Percentiles rank a stretch among this genome's conserved stretches.
These are phyloP conservation scores for Siderastrea radians DNA, from an alignment of 92 coral and sea anemone genomes.

Conservation along the genomic window DNA sequence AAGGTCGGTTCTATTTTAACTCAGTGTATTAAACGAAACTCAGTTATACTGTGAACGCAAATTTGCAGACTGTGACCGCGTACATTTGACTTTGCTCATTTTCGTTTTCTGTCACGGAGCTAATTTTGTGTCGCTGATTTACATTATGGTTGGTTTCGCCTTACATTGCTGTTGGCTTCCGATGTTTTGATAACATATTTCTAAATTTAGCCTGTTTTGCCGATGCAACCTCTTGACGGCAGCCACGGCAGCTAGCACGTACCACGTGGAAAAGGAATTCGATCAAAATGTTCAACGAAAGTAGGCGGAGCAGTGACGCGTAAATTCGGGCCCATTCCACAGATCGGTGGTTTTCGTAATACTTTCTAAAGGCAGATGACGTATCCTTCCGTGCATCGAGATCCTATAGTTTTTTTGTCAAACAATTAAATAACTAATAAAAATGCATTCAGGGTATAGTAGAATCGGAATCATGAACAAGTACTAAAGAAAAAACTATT, in stretches of 20 bases:
- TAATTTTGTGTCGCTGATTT: neutral
- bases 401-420: no score
- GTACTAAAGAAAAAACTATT: no score
- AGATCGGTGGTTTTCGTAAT: constrained; percentile 39
- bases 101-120: neutral
- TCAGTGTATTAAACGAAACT: no score
- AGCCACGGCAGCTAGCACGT: no score
- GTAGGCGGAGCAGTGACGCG: constrained; percentile 45
- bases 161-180: neutral
- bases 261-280: neutral
- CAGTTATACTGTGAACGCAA: no score
- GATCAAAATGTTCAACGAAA: neutral
- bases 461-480: no score
- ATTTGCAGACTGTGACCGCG: no score
- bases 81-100: neutral
- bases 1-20: no score
- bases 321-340: constrained; percentile 38
- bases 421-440: no score
- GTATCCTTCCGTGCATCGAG: no score
- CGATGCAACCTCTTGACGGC: no score
- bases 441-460: no score
- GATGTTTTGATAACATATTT: neutral
- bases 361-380: neutral
- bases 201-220: neutral
- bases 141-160: neutral